phyloP scores from a whole-genome alignment of 2,888 invertebrate species.

The Pardosa pseudoannulata region DNA sequence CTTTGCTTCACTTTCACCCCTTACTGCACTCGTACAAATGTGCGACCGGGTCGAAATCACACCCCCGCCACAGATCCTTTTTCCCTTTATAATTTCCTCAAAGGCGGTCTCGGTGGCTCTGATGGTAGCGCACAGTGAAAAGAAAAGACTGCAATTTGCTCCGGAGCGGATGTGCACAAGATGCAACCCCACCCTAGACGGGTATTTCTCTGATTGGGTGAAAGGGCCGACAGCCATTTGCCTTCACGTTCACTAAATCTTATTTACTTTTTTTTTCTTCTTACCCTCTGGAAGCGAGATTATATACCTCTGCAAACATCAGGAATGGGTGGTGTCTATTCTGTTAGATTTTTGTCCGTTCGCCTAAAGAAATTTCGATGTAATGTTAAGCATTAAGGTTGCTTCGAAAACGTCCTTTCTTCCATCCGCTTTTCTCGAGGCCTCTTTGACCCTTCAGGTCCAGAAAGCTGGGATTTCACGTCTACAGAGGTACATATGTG shows the following conservation, averaged over 20 bases:
- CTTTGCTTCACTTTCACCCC: neutral
- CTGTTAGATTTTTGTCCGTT: slow-evolving; percentile 40
- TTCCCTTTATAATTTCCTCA: slow-evolving; percentile 40
- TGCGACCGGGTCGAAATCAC: slow-evolving; percentile 1
- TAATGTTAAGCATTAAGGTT: slow-evolving; percentile 54
- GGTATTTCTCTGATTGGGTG: slow-evolving; percentile 68
- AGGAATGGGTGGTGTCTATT: slow-evolving; percentile 20
- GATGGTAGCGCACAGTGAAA: slow-evolving; percentile 54
- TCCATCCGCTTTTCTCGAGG: slow-evolving; percentile 8
- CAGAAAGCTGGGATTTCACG: neutral
- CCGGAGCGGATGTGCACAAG: slow-evolving; percentile 51
- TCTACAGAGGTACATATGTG: neutral
- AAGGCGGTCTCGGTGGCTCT: slow-evolving; percentile 54
- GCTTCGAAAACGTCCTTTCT: neutral
- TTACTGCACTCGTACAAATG: slow-evolving; percentile 12
- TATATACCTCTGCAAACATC: slow-evolving; percentile 36
- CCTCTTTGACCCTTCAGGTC: neutral
- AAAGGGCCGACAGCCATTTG: slow-evolving; percentile 61
- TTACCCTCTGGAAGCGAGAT: slow-evolving; percentile 21
- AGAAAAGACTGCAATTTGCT: slow-evolving; percentile 46
- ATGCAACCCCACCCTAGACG: slow-evolving; percentile 49
- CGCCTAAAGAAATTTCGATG: slow-evolving; percentile 20
- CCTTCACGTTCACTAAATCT: slow-evolving; percentile 24
- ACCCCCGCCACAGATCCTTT: slow-evolving; percentile 26
- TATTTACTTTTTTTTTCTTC: slow-evolving; percentile 7